Base-by-base conservation (phyloP, 2,888 invertebrate species). In the Dexiosoma caninum region DNA sequence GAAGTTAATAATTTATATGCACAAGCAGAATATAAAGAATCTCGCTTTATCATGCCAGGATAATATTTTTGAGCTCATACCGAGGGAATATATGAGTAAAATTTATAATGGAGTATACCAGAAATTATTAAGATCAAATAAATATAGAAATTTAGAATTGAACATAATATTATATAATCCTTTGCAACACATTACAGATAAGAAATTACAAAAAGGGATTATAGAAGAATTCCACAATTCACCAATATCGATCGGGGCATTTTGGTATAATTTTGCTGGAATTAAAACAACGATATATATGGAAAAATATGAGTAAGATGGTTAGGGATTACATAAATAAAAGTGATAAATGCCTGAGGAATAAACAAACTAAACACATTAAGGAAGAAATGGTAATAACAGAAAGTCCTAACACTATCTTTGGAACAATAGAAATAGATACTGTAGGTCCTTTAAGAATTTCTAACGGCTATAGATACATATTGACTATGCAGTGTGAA, bases 241-340 rank as follows among this genome's bases (percentile, higher is more conserved):
- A 57, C 70, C 75, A n/a, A 57, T 57, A 27, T 27, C 74, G 40
- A 27, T 27, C 74, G 40, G 69, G 75, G 6, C 27, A 27, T 27
- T 27, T 27, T 27, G 27, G 27, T 27, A 27, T 27, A n/a, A n/a
- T n/a, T n/a, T n/a, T n/a, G n/a, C n/a, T n/a, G n/a, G n/a, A n/a
- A 27, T 27, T 27, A 6, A 27, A 72, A 51, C 78, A 80, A 64
- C 30, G 44, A 53, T 79, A 67, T 37, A 10, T 72, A 35, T 80
- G 74, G 77, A 79, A 67, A 46, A 79, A 76, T 64, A 64, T 79
- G 69, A 60, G 35, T 7, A 70, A 77, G 46, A 74, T 82, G 76
- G 64, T 82, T 27, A 78, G 72, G 23, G 59, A 64, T 53, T 46
- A 64, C 66, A 44, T 82, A 40, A 78, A 59, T 30, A 53, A 60